Evolutionary conservation across 2,113 vertebrate species (phyloP).

Genomic region (Nothobranchius furzeri): DNA sequence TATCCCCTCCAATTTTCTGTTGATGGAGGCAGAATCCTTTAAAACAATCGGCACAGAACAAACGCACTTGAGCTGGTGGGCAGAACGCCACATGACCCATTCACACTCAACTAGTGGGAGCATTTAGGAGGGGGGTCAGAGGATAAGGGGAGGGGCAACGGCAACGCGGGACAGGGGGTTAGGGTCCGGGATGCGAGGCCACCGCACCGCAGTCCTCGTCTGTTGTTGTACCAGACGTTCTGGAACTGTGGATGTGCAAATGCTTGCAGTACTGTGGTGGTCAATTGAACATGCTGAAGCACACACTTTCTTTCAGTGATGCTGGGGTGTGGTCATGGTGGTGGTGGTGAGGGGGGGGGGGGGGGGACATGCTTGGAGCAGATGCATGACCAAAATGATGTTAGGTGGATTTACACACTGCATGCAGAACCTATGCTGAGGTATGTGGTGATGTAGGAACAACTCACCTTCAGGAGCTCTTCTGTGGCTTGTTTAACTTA

Average conservation of each 20-base stretch:
- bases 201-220: conserved; percentile 44
- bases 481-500: too few relatives aligned
- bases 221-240: conserved; percentile 76
- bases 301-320: conserved; percentile 77
- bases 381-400: conserved; percentile 36
- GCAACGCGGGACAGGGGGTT: conserved; percentile 13
- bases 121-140: conserved; percentile 32
- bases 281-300: conserved; percentile 83
- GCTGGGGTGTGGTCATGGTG: conserved; percentile 39
- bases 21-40: conserved; percentile 83
- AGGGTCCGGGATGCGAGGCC: conserved; percentile 30
- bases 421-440: background rate
- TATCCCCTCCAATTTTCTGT: conserved; percentile 82
- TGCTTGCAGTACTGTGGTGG: conserved; percentile 74
- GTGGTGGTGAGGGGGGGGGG: too few relatives aligned
- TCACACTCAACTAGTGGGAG: conserved; percentile 51
- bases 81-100: conserved; percentile 62
- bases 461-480: background rate
- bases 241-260: conserved; percentile 80
- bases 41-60: conserved; percentile 71
- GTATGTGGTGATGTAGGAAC: background rate
- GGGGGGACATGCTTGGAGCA: conserved; percentile 19
- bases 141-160: conserved; percentile 24
- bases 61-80: conserved; percentile 67
- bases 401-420: conserved; percentile 10